Conservation (phyloP, 2,888 invertebrate species). For the Caenorhabditis japonica region DNA sequence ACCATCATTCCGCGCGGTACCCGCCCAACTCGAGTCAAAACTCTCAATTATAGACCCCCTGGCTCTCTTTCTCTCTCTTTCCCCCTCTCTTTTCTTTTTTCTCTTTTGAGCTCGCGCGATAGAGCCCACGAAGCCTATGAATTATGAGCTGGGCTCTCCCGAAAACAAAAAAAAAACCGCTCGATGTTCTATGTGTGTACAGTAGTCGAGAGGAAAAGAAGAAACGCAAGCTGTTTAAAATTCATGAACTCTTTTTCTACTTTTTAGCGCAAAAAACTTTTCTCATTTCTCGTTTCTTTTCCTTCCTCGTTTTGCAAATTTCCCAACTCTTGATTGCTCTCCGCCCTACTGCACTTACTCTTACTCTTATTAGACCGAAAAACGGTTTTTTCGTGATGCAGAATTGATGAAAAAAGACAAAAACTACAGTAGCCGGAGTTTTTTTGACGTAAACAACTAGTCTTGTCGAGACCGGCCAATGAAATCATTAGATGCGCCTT, state of each 20-base stretch:
- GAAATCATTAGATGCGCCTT: too few species aligned
- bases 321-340: conserved; percentile 51
- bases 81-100: not conserved
- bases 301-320: conserved; percentile 30
- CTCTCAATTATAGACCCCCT: conserved; percentile 31
- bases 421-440: too few species aligned
- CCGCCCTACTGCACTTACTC: too few species aligned
- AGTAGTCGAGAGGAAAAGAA: conserved; percentile 1
- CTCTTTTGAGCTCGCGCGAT: not conserved
- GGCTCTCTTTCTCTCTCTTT: not conserved
- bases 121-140: conserved; percentile 21
- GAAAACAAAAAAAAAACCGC: conserved; percentile 5
- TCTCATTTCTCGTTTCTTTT: conserved; percentile 25
- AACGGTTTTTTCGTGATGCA: too few species aligned
- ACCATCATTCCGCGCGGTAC: conserved; percentile 16
- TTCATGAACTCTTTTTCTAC: conserved; percentile 37
- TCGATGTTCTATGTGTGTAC: not conserved
- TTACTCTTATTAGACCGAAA: too few species aligned
- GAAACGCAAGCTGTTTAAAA: conserved; percentile 46
- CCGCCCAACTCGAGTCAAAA: conserved; percentile 19
- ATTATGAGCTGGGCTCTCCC: conserved; percentile 23
- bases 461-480: too few species aligned
- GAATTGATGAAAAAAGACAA: too few species aligned
- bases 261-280: conserved; percentile 8
- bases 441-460: too few species aligned